Evolutionary conservation across 2,113 vertebrate species (phyloP), one percentile per base, ranked within the genome.

Genomic region (Perca flavescens): DNA sequence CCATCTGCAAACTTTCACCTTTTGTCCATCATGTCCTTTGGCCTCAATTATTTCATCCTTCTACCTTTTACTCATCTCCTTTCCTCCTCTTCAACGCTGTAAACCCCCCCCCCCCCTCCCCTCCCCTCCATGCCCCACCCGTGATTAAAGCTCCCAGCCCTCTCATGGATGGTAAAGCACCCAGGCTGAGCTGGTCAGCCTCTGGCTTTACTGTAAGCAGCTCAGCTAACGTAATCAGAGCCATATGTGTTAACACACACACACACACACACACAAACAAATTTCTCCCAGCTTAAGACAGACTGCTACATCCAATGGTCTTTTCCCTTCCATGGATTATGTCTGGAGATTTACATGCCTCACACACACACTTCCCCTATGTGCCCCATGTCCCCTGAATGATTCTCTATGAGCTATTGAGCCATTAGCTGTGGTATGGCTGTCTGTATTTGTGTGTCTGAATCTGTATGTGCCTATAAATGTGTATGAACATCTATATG

Each of bases 321-420:
- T 85, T 93, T 93, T 88, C 89, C 87, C 86, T 88, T 91, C 86
- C 86, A 69, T 84, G 89, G 88, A 89, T 93, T 92, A 91, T 77
- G 89, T 89, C 78, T 88, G 81, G 81, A 87, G 86, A 90, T 90
- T 92, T 91, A 91, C 74, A 86, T 77, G 54, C 66, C 79, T 69
- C 54, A 19, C 22, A 25, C 49, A 22, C 47, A 5, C 14, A 3
- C 43, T 31, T 43, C 63, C 64, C 50, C 61, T 73, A 69, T 14
- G 3, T 69, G 50, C 56, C 60, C 80, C 63, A 66, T 82, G 77
- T 80, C 84, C 70, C 36, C 68, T 60, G 77, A 90, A 86, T 83
- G 79, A 86, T 86, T 91, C 85, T 79, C 82, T 56, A 71, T 91
- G 81, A 92, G 87, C 89, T 82, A 81, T 79, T 25, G 85, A 91